phyloP scores from a whole-genome alignment of 2,888 invertebrate genomes.

The Melanostoma mellinum region DNA sequence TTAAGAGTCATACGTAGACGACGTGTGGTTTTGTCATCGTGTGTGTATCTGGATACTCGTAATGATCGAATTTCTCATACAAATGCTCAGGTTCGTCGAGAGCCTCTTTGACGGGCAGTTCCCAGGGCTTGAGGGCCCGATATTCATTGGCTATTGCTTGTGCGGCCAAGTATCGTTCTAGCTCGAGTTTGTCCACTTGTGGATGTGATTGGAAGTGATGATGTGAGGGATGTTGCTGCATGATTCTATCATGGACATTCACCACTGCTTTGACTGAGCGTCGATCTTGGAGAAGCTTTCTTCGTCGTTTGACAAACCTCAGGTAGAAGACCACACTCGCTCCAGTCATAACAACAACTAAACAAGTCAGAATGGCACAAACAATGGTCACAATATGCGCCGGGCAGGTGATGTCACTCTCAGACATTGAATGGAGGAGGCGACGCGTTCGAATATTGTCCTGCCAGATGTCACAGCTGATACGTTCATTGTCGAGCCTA shows the following conservation, averaged over 20 bases:
- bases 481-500: constrained; percentile 80
- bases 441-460: constrained; percentile 78
- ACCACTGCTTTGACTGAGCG: constrained; percentile 80
- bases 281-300: constrained; percentile 80
- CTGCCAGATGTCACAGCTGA: constrained; percentile 81
- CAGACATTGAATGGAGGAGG: constrained; percentile 79
- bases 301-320: constrained; percentile 80
- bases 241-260: constrained; percentile 81
- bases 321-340: constrained; percentile 81
- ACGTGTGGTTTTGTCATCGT: constrained; percentile 83
- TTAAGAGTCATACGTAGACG: constrained; percentile 83
- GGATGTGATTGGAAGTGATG: constrained; percentile 77
- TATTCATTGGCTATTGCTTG: constrained; percentile 82
- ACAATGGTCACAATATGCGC: constrained; percentile 82
- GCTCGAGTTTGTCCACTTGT: constrained; percentile 81
- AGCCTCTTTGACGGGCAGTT: constrained; percentile 80
- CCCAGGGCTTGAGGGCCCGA: constrained; percentile 81
- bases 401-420: constrained; percentile 81
- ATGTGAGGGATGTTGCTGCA: constrained; percentile 80
- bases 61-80: constrained; percentile 82
- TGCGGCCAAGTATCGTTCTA: constrained; percentile 82
- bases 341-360: constrained; percentile 81
- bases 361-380: constrained; percentile 80
- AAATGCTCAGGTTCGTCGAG: constrained; percentile 81
- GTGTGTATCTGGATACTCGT: constrained; percentile 82